Base-by-base conservation (phyloP, 2,797 vertebrate genomes). In the Liparis tanakae region DNA sequence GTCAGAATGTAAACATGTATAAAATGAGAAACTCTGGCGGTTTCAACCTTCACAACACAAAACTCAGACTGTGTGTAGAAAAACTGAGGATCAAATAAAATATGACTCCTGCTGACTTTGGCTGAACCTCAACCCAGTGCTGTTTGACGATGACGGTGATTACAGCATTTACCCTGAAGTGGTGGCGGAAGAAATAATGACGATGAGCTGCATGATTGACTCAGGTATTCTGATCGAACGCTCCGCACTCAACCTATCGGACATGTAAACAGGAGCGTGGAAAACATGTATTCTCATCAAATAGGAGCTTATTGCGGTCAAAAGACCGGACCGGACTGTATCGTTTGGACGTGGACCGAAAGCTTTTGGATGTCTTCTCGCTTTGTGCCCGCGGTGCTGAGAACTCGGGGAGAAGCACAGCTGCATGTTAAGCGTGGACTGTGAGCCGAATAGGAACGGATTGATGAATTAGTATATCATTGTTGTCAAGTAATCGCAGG, bases 401-500 rank as follows among this genome's bases (percentile, higher is more conserved):
- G 53, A 65, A 71, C 60, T 74, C 69, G 43, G 41, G 17, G 8
- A 48, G 71, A 46, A 73, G 60, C 54, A 15, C 25, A 7, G 72
- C 79, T 75, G 72, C 51, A 70, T 85, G 61, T 79, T 30, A 50
- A 74, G 39, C 10, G 12, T 10, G 37, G 37, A 39, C 37, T 39
- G 37, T 12, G 12, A 1, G 25, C 20, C 73, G 65, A 79, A 76
- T 14, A 53, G 54, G 73, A 72, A 53, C 54, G 56, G 37, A 78
- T 41, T 41, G 39, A 39, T 39, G 6, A 39, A 39, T 12, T 39
- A 39, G 10, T 12, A 39, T 39, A 39, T 39, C 10, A 68, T 90
- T 90, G 82, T 91, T 76, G 65, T 80, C 13, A 66, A 78, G 63
- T 80, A 69, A 85, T 65, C 56, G 60, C 79, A 82, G 88, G 85